Percentiles rank a stretch among this genome's conserved stretches.
Evolutionary conservation across 2,888 invertebrate genomes (phyloP).

Genomic region (Hydrotaea diabolus): DNA sequence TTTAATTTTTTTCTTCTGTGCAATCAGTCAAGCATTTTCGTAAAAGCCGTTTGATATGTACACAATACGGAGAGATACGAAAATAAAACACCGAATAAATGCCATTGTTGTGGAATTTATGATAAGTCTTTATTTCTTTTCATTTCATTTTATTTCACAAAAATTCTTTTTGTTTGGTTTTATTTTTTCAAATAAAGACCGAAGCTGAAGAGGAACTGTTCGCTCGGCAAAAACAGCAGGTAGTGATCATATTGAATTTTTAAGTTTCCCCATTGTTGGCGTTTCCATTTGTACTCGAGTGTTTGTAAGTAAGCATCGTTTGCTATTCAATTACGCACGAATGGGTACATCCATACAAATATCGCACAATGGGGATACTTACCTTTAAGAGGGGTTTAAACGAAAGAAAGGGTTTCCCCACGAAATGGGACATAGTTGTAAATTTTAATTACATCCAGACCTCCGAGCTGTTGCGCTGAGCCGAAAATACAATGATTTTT

Average conservation of each 20-base stretch:
- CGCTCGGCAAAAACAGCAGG: conserved; percentile 14
- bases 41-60: conserved; percentile 4
- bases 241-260: conserved; percentile 30
- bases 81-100: conserved; percentile 40
- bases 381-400: not conserved
- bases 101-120: conserved; percentile 43
- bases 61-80: conserved; percentile 19
- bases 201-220: not conserved
- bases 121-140: conserved; percentile 38
- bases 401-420: not conserved
- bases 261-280: conserved; percentile 15
- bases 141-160: conserved; percentile 23
- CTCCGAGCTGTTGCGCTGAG: not conserved
- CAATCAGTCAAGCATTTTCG: conserved; percentile 38
- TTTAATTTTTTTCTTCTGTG: not conserved
- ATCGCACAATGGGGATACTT: not conserved
- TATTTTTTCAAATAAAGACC: not conserved
- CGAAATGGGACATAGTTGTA: not conserved
- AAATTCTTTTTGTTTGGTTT: conserved; percentile 26
- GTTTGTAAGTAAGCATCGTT: not conserved
- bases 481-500: no score
- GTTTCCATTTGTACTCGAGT: not conserved
- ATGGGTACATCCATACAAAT: not conserved
- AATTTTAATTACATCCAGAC: not conserved
- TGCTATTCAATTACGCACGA: not conserved